Evolutionary conservation across 2,888 invertebrate genomes (phyloP).

Genomic region (Pammene fasciana): DNA sequence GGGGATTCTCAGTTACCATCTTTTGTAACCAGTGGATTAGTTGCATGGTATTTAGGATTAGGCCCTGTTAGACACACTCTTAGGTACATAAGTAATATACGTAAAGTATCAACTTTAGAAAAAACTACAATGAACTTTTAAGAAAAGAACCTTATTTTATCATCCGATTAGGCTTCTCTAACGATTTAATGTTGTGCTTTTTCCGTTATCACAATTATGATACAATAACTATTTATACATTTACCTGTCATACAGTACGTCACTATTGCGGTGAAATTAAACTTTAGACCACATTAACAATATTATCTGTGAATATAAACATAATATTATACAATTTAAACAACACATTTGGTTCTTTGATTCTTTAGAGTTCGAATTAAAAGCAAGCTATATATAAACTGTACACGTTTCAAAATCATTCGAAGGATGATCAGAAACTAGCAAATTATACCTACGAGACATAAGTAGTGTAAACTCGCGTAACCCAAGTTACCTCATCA

Average conservation of each 20-base stretch:
- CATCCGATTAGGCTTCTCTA: constrained; percentile 77
- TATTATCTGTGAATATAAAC: constrained; percentile 48
- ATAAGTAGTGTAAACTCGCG: constrained; percentile 14
- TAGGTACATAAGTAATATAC: constrained; percentile 59
- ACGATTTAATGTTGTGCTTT: constrained; percentile 79
- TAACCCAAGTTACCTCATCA: constrained; percentile 27
- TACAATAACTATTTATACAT: constrained; percentile 72
- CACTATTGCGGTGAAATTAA: constrained; percentile 54
- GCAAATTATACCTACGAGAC: constrained; percentile 27
- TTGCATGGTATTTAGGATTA: background rate
- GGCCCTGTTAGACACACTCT: constrained; percentile 58
- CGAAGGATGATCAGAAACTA: constrained; percentile 20
- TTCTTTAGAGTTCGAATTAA: constrained; percentile 36
- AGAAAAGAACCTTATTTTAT: constrained; percentile 70
- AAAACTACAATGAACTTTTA: constrained; percentile 65
- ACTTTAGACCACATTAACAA: constrained; percentile 60
- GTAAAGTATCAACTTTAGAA: constrained; percentile 67
- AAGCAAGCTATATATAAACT: constrained; percentile 34
- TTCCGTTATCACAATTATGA: constrained; percentile 78
- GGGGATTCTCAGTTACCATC: too few relatives aligned
- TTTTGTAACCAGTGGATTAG: too few relatives aligned
- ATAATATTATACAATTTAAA: constrained; percentile 35
- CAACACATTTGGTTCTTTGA: constrained; percentile 40
- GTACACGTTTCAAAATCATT: constrained; percentile 34
- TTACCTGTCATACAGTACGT: constrained; percentile 71